Base-by-base conservation (phyloP, 1,140 invertebrate genomes). In the Cotesia chilonis region DNA sequence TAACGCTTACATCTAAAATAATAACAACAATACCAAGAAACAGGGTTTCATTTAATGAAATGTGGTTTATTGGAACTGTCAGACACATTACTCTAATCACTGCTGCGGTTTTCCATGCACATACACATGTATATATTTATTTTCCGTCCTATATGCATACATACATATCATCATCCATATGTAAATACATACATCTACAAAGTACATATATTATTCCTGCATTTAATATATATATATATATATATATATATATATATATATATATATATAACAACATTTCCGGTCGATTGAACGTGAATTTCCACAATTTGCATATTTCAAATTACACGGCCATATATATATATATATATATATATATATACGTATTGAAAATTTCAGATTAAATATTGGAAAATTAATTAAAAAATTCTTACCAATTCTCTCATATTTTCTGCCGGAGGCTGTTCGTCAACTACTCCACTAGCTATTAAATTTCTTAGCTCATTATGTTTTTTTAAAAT, bases 401-500 rank as follows among this genome's bases (percentile, higher is more conserved):
- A 14, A 12, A 4, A 12, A 4, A n/a, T 12, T 3, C 3, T 12
- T 85, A 93, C 92, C 89, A 94, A 90, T 88, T 94, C 91, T 81
- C 89, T 90, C 89, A 92, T 92, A 86, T 94, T 94, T 75, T 92
- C 90, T 2, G 92, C 90, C 59, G 90, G 91, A 59, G 91, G 90
- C 77, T 94, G 93, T 65, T 89, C 90, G 70, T 88, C 88, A 75
- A 94, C 90, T 77, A 90, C 89, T 54, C 93, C 93, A 59, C 90
- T 87, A 68, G 93, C 93, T 67, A 95, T 91, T 10, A 88, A 85
- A 80, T 92, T 90, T 77, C 93, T 83, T 37, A 92, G 88, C 70
- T 88, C 87, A 83, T 95, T 95, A 84, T 95, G 93, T 65, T 89
- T 86, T 75, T 91, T 89, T 55, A 93, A 87, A 73, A 94, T 93